Percentiles rank a stretch among this genome's conserved stretches.
Conservation (phyloP, 2,888 invertebrate genomes). For the Masnerella sp. region DNA sequence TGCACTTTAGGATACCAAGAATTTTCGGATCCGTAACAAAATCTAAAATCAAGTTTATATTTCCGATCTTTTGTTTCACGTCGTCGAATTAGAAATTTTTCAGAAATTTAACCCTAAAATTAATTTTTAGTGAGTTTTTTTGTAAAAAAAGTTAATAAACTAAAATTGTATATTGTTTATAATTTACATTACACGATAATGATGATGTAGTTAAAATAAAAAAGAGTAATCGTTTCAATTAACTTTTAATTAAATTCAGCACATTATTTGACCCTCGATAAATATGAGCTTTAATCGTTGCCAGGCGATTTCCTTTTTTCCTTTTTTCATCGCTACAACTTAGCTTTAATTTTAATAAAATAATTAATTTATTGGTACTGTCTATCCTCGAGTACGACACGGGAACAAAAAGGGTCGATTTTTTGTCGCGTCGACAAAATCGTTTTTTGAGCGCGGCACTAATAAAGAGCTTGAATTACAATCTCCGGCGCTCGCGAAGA, state of each 20-base stretch:
- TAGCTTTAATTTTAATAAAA: conserved; percentile 8
- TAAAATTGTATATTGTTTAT: too few species aligned
- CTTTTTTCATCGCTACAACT: too few species aligned
- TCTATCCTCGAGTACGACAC: neutral
- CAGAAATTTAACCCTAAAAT: too few species aligned
- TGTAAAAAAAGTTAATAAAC: too few species aligned
- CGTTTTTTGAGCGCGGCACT: conserved; percentile 52
- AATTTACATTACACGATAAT: too few species aligned
- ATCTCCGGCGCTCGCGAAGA: conserved; percentile 62
- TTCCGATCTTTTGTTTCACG: too few species aligned
- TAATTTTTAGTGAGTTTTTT: too few species aligned
- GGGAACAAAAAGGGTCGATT: conserved; percentile 20
- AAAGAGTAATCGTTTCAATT: neutral
- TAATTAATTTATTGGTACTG: conserved; percentile 26
- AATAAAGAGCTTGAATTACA: conserved; percentile 72
- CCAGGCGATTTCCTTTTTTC: neutral
- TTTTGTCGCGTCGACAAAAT: conserved; percentile 41
- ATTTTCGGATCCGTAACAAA: too few species aligned
- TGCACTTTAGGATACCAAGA: conserved; percentile 43
- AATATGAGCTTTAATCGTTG: conserved; percentile 1
- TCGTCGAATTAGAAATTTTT: too few species aligned
- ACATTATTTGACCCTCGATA: neutral
- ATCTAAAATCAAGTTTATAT: too few species aligned
- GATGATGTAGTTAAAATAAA: too few species aligned
- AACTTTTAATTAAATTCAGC: neutral